These are phyloP conservation scores for Orchestia grillus DNA, from an alignment of 1,140 invertebrate genomes.

Conservation along the genomic window DNA sequence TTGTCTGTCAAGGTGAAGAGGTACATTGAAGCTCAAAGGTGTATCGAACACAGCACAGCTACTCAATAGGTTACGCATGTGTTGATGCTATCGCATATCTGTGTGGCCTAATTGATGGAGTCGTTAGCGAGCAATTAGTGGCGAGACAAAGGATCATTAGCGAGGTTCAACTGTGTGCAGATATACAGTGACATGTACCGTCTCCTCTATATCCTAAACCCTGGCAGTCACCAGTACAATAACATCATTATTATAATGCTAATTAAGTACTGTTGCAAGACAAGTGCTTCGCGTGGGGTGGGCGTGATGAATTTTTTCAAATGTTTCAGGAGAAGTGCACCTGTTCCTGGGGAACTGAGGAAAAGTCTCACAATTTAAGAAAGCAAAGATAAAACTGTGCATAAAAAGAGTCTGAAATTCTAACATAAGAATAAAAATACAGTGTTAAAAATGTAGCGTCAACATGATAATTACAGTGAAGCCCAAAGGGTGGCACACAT, in stretches of 20 bases:
- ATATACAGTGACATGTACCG: background rate
- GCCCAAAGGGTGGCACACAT: too few species aligned
- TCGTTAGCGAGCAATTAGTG: background rate
- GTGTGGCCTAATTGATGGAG: background rate
- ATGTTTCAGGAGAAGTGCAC: too few species aligned
- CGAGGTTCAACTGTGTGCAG: background rate
- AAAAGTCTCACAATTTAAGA: background rate
- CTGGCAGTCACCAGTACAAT: background rate
- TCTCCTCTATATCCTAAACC: background rate
- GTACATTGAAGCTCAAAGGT: background rate
- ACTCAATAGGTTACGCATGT: background rate
- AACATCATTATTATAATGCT: background rate
- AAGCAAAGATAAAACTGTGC: background rate
- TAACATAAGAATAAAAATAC: background rate
- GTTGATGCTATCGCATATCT: background rate
- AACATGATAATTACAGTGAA: too few species aligned
- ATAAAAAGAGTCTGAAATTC: background rate
- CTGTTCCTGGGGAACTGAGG: background rate
- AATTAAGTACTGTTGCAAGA: background rate
- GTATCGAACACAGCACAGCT: background rate
- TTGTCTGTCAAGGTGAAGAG: background rate
- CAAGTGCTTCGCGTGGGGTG: background rate
- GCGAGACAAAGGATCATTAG: background rate
- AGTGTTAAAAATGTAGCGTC: background rate
- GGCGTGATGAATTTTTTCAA: background rate